Percentiles rank a stretch among this genome's conserved stretches.
Evolutionary conservation across 2,113 vertebrate genomes (phyloP).

Genomic region (Embiotoca jacksoni): DNA sequence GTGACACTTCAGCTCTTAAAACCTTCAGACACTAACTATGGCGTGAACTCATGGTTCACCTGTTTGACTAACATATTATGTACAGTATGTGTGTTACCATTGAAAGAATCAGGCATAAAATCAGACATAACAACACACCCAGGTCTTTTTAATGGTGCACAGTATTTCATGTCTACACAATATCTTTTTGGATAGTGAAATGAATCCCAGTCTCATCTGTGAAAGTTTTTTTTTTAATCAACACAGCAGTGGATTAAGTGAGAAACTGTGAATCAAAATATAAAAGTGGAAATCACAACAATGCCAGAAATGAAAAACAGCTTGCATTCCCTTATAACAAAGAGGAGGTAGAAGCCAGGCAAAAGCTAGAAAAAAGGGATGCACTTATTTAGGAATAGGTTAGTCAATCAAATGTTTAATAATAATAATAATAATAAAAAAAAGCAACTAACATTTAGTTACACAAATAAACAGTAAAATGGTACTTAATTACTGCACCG

Average conservation of each 20-base stretch:
- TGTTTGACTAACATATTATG: neutral
- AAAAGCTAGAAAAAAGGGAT: constrained; percentile 20
- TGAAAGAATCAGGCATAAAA: constrained; percentile 7
- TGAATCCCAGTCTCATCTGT: neutral
- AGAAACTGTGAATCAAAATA: neutral
- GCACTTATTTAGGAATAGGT: constrained; percentile 19
- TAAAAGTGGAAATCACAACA: constrained; percentile 19
- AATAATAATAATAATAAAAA: neutral
- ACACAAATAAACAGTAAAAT: neutral
- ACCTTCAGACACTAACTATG: no score
- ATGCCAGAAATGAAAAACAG: neutral
- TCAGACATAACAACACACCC: neutral
- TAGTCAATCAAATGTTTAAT: constrained; percentile 1
- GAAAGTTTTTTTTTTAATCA: constrained; percentile 7
- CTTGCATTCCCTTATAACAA: constrained; percentile 28
- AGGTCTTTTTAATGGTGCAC: constrained; percentile 51
- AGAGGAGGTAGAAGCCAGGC: constrained; percentile 34
- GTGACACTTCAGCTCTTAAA: no score
- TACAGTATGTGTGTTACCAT: neutral
- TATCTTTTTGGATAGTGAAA: neutral
- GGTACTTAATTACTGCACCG: constrained; percentile 1
- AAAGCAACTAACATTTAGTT: neutral
- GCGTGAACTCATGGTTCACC: no score
- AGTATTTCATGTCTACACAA: constrained; percentile 19
- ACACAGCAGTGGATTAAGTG: constrained; percentile 11